Evolutionary conservation across 2,797 vertebrate genomes (phyloP).

Genomic region (Silurus aristotelis): DNA sequence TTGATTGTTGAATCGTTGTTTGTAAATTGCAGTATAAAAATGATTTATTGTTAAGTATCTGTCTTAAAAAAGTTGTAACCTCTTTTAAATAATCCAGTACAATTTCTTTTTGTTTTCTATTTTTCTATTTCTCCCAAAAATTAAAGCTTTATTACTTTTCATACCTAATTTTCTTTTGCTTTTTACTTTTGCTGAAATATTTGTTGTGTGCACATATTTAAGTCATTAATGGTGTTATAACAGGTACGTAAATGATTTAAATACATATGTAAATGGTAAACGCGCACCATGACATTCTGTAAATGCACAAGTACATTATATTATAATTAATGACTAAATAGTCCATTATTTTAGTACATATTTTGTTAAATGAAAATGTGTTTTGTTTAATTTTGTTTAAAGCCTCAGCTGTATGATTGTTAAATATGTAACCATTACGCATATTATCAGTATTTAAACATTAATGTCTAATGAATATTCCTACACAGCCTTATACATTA

Average conservation of each 20-base stretch:
- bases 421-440: neutral
- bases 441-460: neutral
- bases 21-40: constrained; percentile 9
- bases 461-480: constrained; percentile 44
- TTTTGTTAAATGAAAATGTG: neutral
- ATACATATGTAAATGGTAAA: neutral
- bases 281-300: neutral
- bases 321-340: neutral
- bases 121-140: constrained; percentile 24
- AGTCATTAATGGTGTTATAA: constrained; percentile 23
- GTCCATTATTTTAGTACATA: neutral
- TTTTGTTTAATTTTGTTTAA: neutral
- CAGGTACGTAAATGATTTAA: neutral
- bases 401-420: neutral
- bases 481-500: constrained; percentile 24
- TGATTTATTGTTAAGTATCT: neutral
- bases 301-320: neutral
- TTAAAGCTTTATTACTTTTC: constrained; percentile 16
- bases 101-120: neutral
- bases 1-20: constrained; percentile 22
- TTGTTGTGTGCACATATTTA: constrained; percentile 15
- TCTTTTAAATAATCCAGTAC: neutral
- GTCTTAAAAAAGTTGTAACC: neutral
- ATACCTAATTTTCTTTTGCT: constrained; percentile 55
- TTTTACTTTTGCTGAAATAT: constrained; percentile 24